Conservation (phyloP, 1,140 invertebrate genomes). For the Cotesia glomerata region DNA sequence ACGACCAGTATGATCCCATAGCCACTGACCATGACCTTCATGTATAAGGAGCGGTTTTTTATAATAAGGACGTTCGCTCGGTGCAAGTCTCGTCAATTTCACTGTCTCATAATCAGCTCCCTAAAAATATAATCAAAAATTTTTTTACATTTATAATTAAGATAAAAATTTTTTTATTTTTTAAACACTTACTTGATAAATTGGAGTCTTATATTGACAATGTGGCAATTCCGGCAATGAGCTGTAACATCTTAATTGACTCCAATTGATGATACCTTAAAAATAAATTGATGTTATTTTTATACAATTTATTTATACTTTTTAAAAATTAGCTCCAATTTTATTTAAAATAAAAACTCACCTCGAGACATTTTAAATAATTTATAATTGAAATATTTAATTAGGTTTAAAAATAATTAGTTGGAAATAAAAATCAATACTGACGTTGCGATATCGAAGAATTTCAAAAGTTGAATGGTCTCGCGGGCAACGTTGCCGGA, state of each 20-base stretch:
- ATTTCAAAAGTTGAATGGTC: constrained; percentile 26
- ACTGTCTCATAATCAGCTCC: constrained; percentile 69
- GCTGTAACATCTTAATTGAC: constrained; percentile 27
- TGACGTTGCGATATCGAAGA: background rate
- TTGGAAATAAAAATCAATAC: background rate
- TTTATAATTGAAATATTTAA: background rate
- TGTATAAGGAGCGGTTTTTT: constrained; percentile 83
- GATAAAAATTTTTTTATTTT: background rate
- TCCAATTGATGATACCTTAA: constrained; percentile 26
- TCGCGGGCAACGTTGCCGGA: constrained; percentile 17
- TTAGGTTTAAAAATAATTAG: background rate
- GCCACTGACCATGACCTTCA: constrained; percentile 89
- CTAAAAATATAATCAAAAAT: constrained; percentile 40
- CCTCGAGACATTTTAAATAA: too few species aligned
- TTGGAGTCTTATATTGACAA: constrained; percentile 30
- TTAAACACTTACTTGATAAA: constrained; percentile 33
- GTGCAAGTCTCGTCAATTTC: constrained; percentile 66
- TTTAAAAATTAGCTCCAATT: background rate
- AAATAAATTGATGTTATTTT: background rate
- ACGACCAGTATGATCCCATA: constrained; percentile 86
- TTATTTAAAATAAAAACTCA: background rate
- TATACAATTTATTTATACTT: background rate
- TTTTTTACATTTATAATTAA: constrained; percentile 12
- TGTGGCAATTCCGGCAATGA: constrained; percentile 32
- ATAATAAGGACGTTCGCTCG: constrained; percentile 79